phyloP scores from a whole-genome alignment of 1,140 invertebrate species.

The Calycopis cecrops region DNA sequence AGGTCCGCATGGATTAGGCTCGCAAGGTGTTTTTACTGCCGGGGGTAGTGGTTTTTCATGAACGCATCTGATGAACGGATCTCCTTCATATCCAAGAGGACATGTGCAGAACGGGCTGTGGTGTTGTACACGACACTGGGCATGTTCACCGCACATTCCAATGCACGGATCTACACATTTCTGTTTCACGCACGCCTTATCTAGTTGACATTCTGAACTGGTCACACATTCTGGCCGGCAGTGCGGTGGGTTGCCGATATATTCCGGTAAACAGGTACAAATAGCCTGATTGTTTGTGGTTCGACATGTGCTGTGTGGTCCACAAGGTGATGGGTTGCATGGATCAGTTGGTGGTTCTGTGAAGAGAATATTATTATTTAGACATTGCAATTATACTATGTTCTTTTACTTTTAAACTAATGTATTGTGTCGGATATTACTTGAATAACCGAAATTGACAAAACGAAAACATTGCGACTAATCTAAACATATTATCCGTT shows the following conservation, averaged over 20 bases:
- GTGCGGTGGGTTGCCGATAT: slow-evolving; percentile 82
- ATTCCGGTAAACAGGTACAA: slow-evolving; percentile 82
- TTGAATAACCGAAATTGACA: no score
- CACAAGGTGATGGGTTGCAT: slow-evolving; percentile 78
- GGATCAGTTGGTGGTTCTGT: slow-evolving; percentile 67
- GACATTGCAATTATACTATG: neutral
- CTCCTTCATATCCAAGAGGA: slow-evolving; percentile 76
- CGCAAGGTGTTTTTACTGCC: slow-evolving; percentile 72
- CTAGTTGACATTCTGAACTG: slow-evolving; percentile 81
- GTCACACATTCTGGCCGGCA: slow-evolving; percentile 83
- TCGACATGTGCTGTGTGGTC: slow-evolving; percentile 81
- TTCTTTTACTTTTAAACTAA: no score
- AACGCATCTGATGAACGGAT: slow-evolving; percentile 78
- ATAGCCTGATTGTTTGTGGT: slow-evolving; percentile 77
- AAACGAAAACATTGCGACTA: no score
- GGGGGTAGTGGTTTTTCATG: slow-evolving; percentile 59
- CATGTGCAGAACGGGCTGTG: slow-evolving; percentile 82
- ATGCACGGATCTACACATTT: slow-evolving; percentile 82
- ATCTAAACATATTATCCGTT: no score
- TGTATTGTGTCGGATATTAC: no score
- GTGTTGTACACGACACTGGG: slow-evolving; percentile 81
- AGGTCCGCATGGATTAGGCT: slow-evolving; percentile 79
- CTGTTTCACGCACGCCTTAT: slow-evolving; percentile 79
- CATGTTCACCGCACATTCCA: slow-evolving; percentile 84
- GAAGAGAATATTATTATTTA: slow-evolving; percentile 26